Evolutionary conservation across 2,113 vertebrate species (phyloP).

Genomic region (Salvelinus alpinus): DNA sequence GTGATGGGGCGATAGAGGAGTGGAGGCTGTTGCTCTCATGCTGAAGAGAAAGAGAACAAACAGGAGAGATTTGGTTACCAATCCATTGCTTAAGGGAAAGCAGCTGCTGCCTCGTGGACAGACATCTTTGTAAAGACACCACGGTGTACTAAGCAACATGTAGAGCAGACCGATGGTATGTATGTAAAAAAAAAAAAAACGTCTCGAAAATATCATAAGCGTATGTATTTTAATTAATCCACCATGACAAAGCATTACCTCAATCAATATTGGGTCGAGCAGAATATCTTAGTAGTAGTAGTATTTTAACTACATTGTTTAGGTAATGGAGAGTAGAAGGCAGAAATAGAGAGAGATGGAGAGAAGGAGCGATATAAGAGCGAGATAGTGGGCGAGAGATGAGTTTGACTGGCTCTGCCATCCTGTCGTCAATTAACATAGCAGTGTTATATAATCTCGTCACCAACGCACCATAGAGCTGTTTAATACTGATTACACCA

Average conservation of each 20-base stretch:
- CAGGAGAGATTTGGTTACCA: not conserved
- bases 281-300: not conserved
- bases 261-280: not conserved
- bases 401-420: not conserved
- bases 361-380: not conserved
- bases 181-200: not conserved
- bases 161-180: not conserved
- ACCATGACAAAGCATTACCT: not conserved
- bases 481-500: constrained; percentile 41
- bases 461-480: constrained; percentile 26
- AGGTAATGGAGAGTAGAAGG: not conserved
- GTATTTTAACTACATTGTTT: too few species aligned
- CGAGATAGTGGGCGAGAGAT: too few species aligned
- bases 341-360: not conserved
- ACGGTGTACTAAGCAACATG: not conserved
- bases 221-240: too few species aligned
- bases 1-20: constrained; percentile 50
- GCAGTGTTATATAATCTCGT: constrained; percentile 11
- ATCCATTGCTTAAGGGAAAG: not conserved
- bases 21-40: not conserved
- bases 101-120: constrained; percentile 8
- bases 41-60: constrained; percentile 33
- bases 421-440: constrained; percentile 21
- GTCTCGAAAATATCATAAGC: too few species aligned
- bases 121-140: not conserved